These are phyloP conservation scores for Harmothoe impar DNA, from an alignment of 2,888 invertebrate species.

Conservation along the genomic window DNA sequence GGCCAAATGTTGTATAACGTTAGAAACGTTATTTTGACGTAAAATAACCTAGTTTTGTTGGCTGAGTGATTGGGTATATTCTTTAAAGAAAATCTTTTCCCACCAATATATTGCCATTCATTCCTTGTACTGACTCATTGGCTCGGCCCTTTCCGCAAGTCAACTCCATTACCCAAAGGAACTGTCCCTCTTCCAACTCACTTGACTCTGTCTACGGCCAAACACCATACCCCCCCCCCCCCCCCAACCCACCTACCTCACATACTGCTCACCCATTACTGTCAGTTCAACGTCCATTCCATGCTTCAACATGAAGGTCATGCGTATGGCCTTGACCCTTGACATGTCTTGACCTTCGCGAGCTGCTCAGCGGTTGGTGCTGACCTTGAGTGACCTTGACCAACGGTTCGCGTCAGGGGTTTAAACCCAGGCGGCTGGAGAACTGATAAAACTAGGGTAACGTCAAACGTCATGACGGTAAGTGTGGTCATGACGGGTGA, in stretches of 20 bases:
- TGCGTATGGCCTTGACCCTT: conserved; percentile 36
- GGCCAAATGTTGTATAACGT: too few relatives aligned
- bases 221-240: background rate
- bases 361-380: conserved; percentile 17
- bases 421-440: background rate
- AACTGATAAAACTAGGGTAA: background rate
- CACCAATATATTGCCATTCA: too few relatives aligned
- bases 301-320: conserved; percentile 46
- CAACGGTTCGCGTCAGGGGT: conserved; percentile 49
- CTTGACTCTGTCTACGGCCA: background rate
- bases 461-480: background rate
- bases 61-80: too few relatives aligned
- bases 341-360: conserved; percentile 1
- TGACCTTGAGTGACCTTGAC: conserved; percentile 52
- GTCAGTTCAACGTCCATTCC: conserved; percentile 21
- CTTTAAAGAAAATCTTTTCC: too few relatives aligned
- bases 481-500: background rate
- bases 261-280: background rate
- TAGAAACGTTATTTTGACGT: too few relatives aligned
- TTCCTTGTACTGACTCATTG: too few relatives aligned
- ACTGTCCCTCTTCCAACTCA: background rate
- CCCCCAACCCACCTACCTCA: background rate
- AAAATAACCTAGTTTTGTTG: too few relatives aligned
- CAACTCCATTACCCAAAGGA: too few relatives aligned
- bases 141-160: too few relatives aligned